Evolutionary conservation across 2,888 invertebrate species (phyloP), one percentile per base, ranked within the genome.

Genomic region (Cosmia trapezina): DNA sequence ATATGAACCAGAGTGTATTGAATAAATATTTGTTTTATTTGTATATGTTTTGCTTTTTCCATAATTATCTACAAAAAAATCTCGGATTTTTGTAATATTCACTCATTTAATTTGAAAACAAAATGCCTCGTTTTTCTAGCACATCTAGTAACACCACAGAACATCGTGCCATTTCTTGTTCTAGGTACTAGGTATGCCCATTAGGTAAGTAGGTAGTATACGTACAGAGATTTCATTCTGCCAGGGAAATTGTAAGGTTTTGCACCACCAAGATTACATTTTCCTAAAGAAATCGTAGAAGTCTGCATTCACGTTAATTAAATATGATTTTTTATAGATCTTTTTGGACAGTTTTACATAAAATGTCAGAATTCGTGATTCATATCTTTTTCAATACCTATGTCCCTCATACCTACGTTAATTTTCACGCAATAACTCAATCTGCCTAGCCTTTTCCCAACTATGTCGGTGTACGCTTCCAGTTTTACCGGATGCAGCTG

Each of bases 191-290:
- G 33, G 33, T 7, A 8, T 61, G 37, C 63, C 68, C 59, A 70
- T 79, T 62, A 67, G 43, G 57, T 47, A 33, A 78, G 81, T 53
- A 43, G 43, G 43, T 74, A n/a, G n/a, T n/a, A n/a, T n/a, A 28
- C 28, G 2, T 28, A 75, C 83, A 73, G 80, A 82, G 85, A 86
- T 86, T 89, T 88, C 89, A 90, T 91, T 86, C 81, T 73, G 72
- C 33, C 63, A 37, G 78, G 92, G 90, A 91, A 90, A 91, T 91
- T 87, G 87, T 86, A 81, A 82, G 82, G 86, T 85, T 85, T 84
- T 74, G 80, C 73, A 64, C 57, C 47, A 43, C 41, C 43, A 57
- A 59, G 56, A 64, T 78, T 66, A 65, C n/a, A 62, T 54, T 65
- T 68, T 67, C 62, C 14, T 5, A 54, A 73, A 54, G 82, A 80